A percentile compares a stretch with the other conserved stretches of the same genome.
These are phyloP conservation scores for Burhinus oedicnemus DNA, from an alignment of 2,113 vertebrate genomes.

Conservation along the genomic window DNA sequence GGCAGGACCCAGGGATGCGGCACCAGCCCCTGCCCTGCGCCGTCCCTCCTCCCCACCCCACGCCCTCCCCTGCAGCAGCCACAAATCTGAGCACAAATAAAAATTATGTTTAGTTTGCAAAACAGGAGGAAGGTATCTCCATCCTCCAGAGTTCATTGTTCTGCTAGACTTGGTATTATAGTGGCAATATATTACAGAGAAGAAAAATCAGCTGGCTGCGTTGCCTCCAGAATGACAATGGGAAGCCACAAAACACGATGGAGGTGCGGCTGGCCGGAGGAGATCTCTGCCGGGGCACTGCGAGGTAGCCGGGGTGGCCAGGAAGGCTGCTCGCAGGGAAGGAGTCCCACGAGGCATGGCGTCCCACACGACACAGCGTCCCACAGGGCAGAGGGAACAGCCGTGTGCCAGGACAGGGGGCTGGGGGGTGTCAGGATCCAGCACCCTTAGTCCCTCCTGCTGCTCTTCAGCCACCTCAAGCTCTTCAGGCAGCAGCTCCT, in stretches of 20 bases:
- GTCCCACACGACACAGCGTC: fast-evolving
- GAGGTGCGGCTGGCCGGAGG: not conserved
- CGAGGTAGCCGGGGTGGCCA: not conserved
- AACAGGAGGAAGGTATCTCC: constrained; percentile 50
- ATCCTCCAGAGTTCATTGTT: constrained; percentile 67
- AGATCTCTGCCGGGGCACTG: not conserved
- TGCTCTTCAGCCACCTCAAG: not conserved
- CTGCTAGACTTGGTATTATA: constrained; percentile 63
- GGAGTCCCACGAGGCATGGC: fast-evolving
- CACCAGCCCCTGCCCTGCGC: fast-evolving
- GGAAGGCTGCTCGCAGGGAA: fast-evolving
- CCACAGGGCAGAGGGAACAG: not conserved
- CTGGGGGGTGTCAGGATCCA: too few species aligned
- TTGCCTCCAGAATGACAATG: constrained; percentile 30
- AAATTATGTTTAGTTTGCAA: constrained; percentile 71
- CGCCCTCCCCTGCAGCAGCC: not conserved
- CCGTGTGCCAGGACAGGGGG: fast-evolving
- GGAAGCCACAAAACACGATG: not conserved
- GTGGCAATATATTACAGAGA: constrained; percentile 48
- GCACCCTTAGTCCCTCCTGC: not conserved
- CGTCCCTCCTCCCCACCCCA: not conserved
- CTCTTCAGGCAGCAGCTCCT: not conserved
- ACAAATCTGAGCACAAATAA: constrained; percentile 29
- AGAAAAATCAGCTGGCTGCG: constrained; percentile 36
- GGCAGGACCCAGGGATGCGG: not conserved